phyloP scores from a whole-genome alignment of 2,113 vertebrate species.

The Centropus unirufus region DNA sequence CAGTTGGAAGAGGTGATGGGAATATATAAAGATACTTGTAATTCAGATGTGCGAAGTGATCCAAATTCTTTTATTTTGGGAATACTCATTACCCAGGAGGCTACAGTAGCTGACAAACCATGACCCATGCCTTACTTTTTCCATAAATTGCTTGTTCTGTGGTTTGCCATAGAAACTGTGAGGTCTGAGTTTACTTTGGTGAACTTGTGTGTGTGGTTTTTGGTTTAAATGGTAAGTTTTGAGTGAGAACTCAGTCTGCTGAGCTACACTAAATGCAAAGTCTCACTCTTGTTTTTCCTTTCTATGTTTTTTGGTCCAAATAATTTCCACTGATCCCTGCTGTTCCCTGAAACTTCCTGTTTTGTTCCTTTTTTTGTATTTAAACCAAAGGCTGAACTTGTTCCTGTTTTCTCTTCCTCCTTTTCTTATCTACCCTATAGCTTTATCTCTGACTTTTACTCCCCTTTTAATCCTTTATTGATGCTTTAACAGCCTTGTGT shows the following conservation, averaged over 20 bases:
- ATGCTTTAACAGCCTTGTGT: background rate
- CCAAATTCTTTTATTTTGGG: background rate
- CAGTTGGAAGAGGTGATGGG: background rate
- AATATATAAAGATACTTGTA: background rate
- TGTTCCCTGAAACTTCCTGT: slow-evolving; percentile 13
- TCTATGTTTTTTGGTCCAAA: background rate
- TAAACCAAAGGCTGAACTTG: background rate
- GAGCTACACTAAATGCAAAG: background rate
- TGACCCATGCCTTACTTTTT: background rate
- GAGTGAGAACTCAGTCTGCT: background rate
- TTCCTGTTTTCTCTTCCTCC: slow-evolving; percentile 41
- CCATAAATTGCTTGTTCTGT: background rate
- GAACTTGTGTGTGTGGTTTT: background rate
- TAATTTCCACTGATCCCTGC: slow-evolving; percentile 7
- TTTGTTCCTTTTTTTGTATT: background rate
- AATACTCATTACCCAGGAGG: background rate
- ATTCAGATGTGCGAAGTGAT: background rate
- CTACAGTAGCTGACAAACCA: background rate
- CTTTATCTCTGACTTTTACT: slow-evolving; percentile 11
- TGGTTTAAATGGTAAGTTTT: background rate
- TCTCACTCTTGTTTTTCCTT: background rate
- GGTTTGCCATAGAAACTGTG: background rate
- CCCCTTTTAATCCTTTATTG: background rate
- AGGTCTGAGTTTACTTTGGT: background rate
- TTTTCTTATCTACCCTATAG: background rate